Base-by-base conservation (phyloP, 2,113 vertebrate genomes). In the Tenebrosternarchus preto region DNA sequence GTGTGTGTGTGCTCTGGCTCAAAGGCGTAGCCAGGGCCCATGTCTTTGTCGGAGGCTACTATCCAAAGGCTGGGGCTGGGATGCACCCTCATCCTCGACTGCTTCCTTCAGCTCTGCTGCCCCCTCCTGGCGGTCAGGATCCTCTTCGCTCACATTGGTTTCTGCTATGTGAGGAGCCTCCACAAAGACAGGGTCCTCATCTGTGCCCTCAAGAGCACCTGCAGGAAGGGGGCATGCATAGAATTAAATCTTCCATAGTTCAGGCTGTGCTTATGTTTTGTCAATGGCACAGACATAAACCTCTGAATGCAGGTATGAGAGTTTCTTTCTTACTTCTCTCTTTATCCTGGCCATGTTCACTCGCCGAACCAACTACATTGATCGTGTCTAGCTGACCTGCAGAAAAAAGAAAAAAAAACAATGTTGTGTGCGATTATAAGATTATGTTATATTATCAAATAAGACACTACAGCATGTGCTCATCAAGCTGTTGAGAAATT, bases 11-110 rank as follows among this genome's bases (percentile, higher is more conserved):
- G 43, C 31, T 15, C 39, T 22, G 1, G 17, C 56, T 88, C 80
- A 88, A 27, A 85, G 79, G 12, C 80, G 82, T 80, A 85, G 78
- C 83, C 70, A 82, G 22, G 73, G 71, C 12, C 77, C 80, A 2
- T 67, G 82, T 72, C 86, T 86, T 72, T 86, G 84, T 46, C 83
- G 78, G n/a, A 86, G 68, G 22, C 55, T 80, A 20, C n/a, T 17
- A 63, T 81, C 76, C 46, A 39, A 39, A 46, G 24, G 11, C 16
- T 73, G 76, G 6, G 22, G 56, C 25, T 53, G 64, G 20, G 63
- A 24, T 33, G 59, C n/a, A 50, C 57, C 66, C 64, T 64, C 69
- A 19, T 57, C 63, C 16, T 36, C 20, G 29, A 31, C 68, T 19
- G 4, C 50, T 5, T 43, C 73, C 1, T 43, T n/a, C 8, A 53